Conservation (phyloP, 2,797 vertebrate species). For the Anas bahamensis region DNA sequence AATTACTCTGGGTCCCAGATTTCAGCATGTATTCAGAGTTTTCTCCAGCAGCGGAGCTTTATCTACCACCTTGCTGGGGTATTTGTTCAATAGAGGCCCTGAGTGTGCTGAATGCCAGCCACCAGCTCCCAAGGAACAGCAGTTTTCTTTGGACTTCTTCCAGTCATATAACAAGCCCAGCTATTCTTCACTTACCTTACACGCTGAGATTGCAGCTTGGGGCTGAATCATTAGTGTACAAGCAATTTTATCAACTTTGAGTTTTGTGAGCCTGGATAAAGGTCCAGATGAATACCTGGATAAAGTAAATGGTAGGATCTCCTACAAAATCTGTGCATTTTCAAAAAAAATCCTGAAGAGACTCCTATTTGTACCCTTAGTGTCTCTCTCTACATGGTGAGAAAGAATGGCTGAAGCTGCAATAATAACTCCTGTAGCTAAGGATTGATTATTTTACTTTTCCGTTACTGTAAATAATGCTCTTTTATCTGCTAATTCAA, state of each 20-base stretch:
- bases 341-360: not conserved
- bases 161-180: conserved; percentile 4
- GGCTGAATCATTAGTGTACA: not conserved
- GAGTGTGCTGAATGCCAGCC: not conserved
- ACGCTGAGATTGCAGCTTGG: conserved; percentile 12
- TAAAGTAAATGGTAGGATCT: not conserved
- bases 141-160: conserved; percentile 34
- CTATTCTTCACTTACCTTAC: not conserved
- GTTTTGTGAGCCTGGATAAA: not conserved
- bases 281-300: not conserved
- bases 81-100: not conserved
- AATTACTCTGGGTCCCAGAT: fast-evolving
- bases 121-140: not conserved
- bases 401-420: not conserved
- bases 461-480: not conserved
- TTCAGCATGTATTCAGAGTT: not conserved
- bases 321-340: not conserved
- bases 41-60: not conserved
- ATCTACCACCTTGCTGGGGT: not conserved
- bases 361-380: not conserved
- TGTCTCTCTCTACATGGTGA: not conserved
- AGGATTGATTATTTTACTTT: not conserved
- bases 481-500: not conserved
- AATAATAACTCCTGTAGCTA: not conserved
- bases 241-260: not conserved